phyloP scores from a whole-genome alignment of 1,140 invertebrate species.

The Diabrotica virgifera region DNA sequence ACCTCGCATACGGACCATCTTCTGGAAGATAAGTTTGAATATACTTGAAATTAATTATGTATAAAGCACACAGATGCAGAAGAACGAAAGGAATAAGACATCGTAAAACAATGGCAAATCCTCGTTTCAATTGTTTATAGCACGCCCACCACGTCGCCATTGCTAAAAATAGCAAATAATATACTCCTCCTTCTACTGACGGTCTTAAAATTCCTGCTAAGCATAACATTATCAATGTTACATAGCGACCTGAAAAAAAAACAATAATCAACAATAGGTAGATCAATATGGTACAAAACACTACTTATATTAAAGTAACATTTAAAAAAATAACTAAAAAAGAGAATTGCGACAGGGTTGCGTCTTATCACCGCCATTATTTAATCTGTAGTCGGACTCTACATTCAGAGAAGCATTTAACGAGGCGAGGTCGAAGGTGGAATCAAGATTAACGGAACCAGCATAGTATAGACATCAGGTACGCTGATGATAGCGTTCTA shows the following conservation, averaged over 20 bases:
- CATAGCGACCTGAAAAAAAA: constrained; percentile 63
- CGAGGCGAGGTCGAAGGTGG: no score
- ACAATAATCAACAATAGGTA: not conserved
- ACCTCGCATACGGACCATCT: constrained; percentile 67
- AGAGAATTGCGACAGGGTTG: not conserved
- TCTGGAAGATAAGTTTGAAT: constrained; percentile 69
- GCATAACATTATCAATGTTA: constrained; percentile 69
- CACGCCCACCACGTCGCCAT: constrained; percentile 87
- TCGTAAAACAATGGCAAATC: constrained; percentile 71
- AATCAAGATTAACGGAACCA: no score
- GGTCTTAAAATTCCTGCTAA: constrained; percentile 74
- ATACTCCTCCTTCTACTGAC: constrained; percentile 75
- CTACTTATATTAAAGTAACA: not conserved
- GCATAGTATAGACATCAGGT: no score
- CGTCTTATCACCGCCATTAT: no score
- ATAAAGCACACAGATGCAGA: constrained; percentile 72
- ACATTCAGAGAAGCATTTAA: no score
- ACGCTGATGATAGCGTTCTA: no score
- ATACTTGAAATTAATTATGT: constrained; percentile 85
- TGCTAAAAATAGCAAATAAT: constrained; percentile 82
- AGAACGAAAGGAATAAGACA: constrained; percentile 72
- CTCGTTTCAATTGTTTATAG: constrained; percentile 67
- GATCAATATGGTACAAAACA: not conserved
- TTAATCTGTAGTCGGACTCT: no score
- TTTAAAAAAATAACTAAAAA: not conserved